Conservation (phyloP, 2,113 vertebrate genomes). For the Oreocharis arfaki region DNA sequence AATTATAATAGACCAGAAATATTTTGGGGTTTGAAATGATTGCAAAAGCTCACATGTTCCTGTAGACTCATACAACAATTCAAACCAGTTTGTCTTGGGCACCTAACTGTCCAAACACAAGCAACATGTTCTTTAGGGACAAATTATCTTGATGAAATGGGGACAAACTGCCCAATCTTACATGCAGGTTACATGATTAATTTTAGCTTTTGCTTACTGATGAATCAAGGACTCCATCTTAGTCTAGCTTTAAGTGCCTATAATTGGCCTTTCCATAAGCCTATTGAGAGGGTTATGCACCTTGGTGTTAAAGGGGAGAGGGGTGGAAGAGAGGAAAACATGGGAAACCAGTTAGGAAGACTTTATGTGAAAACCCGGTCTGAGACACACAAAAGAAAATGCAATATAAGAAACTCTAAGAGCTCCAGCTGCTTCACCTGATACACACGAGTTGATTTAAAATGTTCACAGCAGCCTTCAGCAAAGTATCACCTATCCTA, state of each 20-base stretch:
- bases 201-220: conserved; percentile 11
- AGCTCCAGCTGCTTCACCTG: not conserved
- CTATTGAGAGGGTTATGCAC: not conserved
- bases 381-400: not conserved
- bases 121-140: not conserved
- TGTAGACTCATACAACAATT: not conserved
- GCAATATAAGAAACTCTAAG: not conserved
- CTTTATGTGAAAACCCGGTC: not conserved
- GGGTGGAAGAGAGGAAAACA: not conserved
- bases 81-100: not conserved
- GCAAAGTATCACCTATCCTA: not conserved
- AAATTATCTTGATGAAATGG: conserved; percentile 12
- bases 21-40: not conserved
- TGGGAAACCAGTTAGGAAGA: not conserved
- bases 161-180: not conserved
- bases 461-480: not conserved
- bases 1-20: not conserved
- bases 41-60: not conserved
- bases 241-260: not conserved
- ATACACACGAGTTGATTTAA: not conserved
- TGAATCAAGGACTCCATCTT: not conserved
- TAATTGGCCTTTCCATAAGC: not conserved
- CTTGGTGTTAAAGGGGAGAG: not conserved
- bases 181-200: not conserved
- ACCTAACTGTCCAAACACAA: not conserved